Base-by-base conservation (phyloP, 1,140 invertebrate genomes). In the Lineus longissimus region DNA sequence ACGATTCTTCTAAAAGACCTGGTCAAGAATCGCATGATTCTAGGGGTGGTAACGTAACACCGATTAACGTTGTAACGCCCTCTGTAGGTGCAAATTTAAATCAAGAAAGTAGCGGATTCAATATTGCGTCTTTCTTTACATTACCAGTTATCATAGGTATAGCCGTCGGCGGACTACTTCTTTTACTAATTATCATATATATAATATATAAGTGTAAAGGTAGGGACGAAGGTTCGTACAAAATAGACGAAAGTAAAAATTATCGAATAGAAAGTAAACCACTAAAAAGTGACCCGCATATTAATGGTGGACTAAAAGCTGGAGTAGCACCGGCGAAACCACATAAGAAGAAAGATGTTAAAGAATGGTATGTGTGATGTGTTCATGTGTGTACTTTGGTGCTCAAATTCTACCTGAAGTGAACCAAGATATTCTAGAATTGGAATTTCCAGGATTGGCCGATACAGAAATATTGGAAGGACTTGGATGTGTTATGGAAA, bases 341-440 rank as follows among this genome's bases (percentile, higher is more conserved):
- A 90, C 90, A 78, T 84, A 90, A 73, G 88, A 91, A 83, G 85
- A 92, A 92, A 86, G 91, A 93, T 79, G 89, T 94, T 68, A 94
- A 94, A 86, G 92, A 94, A 83, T 94, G 92, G 92, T 94, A 94
- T 79, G 92, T 94, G 78, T 93, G 88, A 86, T 33, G 11, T 6
- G 25, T 4, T 36, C 33, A 19, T 51, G 47, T 51, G 47, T n/a
- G n/a, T 27, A 51, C n/a, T 51, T 51, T 27, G 47, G 47, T 51
- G 47, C 47, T 51, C 47, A 51, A 51, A 36, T 36, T 36, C 33
- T 36, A 36, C 33, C 33, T 7, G 33, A 36, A 7, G 4, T 4
- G 33, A 36, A 36, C 33, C 4, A 36, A 36, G 15, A 36, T 36
- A 36, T 36, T 36, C 15, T n/a, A n/a, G n/a, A n/a, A n/a, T n/a